These are phyloP conservation scores for Arizona elegans DNA, from an alignment of 2,113 vertebrate genomes.

Conservation along the genomic window DNA sequence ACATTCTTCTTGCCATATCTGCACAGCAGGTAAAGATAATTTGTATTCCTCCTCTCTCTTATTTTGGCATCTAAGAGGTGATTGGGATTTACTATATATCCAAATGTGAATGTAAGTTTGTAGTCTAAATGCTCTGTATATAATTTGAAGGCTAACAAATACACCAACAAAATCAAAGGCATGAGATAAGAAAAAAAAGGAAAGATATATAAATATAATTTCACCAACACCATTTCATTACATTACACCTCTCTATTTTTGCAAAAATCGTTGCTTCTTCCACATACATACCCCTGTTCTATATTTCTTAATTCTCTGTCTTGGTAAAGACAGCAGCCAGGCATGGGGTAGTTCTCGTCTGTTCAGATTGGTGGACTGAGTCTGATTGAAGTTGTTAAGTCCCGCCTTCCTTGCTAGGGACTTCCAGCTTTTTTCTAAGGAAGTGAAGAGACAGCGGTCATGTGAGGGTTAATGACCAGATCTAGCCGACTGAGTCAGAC, in stretches of 20 bases:
- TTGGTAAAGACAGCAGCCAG: too few species aligned
- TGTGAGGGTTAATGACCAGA: too few species aligned
- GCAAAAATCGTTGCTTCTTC: not conserved
- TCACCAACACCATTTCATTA: not conserved
- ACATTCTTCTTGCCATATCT: constrained; percentile 99
- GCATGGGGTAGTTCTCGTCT: too few species aligned
- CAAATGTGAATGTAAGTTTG: not conserved
- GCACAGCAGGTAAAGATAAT: constrained; percentile 85
- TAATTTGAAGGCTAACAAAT: not conserved
- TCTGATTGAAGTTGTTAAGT: too few species aligned
- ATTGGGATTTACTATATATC: not conserved
- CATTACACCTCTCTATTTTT: not conserved
- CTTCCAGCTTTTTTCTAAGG: too few species aligned
- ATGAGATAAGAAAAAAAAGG: not conserved
- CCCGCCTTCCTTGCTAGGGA: too few species aligned
- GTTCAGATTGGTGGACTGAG: too few species aligned
- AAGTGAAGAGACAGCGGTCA: too few species aligned
- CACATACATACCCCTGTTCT: not conserved
- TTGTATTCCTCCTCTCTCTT: not conserved
- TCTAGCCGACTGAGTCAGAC: too few species aligned
- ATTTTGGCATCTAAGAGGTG: not conserved
- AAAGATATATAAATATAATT: not conserved
- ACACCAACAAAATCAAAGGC: not conserved
- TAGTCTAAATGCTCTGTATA: not conserved
- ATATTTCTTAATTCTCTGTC: not conserved